A percentile compares a stretch with the other conserved stretches of the same genome.
These are phyloP conservation scores for Centropus bengalensis DNA, from an alignment of 2,113 vertebrate genomes.

Conservation along the genomic window DNA sequence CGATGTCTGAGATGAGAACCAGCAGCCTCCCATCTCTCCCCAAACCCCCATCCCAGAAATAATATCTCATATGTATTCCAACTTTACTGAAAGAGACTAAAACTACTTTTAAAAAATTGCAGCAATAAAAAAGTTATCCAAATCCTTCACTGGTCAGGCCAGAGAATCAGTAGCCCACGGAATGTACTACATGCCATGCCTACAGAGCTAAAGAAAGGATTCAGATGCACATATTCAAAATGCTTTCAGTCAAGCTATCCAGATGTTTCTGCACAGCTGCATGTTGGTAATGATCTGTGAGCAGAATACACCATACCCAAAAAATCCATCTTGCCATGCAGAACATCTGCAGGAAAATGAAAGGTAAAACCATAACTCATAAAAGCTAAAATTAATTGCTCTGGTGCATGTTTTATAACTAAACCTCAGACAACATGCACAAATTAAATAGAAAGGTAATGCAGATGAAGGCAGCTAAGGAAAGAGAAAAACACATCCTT, in stretches of 20 bases:
- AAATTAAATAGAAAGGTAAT: neutral
- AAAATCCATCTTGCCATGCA: neutral
- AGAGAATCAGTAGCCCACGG: neutral
- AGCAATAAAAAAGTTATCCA: neutral
- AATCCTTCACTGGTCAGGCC: neutral
- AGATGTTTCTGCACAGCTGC: conserved; percentile 42
- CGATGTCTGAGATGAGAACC: neutral
- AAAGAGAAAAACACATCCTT: neutral
- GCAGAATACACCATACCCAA: neutral
- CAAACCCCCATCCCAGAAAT: neutral
- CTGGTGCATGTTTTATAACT: neutral
- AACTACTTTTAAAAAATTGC: neutral
- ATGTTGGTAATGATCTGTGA: neutral
- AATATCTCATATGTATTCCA: neutral
- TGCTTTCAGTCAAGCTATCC: neutral
- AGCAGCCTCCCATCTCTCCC: neutral
- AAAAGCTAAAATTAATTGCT: conserved; percentile 33
- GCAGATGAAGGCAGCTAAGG: neutral
- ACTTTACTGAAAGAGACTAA: neutral
- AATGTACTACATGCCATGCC: neutral
- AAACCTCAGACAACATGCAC: neutral
- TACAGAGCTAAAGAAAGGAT: neutral
- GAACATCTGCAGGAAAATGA: conserved; percentile 54
- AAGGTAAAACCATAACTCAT: neutral
- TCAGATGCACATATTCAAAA: neutral